Evolutionary conservation across 2,113 vertebrate species (phyloP).

Genomic region (Pogonocichla stellata): DNA sequence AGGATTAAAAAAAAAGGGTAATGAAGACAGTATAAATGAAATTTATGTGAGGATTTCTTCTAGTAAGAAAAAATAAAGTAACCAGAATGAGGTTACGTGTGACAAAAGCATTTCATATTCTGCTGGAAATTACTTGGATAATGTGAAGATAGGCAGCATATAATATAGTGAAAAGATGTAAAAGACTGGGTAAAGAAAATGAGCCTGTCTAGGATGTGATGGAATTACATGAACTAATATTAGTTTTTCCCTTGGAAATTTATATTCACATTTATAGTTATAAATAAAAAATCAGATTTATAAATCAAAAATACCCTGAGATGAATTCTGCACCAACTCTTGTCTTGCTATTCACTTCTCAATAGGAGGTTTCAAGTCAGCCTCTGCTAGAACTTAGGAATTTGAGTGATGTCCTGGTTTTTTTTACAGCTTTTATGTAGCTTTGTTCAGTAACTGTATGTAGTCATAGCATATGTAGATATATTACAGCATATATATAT

Average conservation of each 20-base stretch:
- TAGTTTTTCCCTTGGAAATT: background rate
- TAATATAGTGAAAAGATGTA: background rate
- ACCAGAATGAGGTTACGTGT: background rate
- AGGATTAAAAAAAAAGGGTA: background rate
- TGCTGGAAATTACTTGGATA: background rate
- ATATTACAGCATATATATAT: background rate
- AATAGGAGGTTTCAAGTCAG: background rate
- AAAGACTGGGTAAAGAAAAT: background rate
- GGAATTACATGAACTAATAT: background rate
- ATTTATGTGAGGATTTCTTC: background rate
- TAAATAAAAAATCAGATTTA: conserved; percentile 8
- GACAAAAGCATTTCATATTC: background rate
- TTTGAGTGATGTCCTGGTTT: background rate
- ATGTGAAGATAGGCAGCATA: background rate
- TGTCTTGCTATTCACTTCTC: background rate
- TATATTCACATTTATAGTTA: background rate
- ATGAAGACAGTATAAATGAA: background rate
- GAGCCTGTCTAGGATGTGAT: background rate
- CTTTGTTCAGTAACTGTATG: background rate
- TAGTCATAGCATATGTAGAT: background rate
- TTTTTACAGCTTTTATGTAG: background rate
- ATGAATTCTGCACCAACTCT: background rate
- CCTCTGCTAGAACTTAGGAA: background rate
- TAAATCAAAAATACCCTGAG: background rate
- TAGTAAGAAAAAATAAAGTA: background rate